Evolutionary conservation across 2,113 vertebrate species (phyloP).

Genomic region (Syrrhaptes paradoxus): DNA sequence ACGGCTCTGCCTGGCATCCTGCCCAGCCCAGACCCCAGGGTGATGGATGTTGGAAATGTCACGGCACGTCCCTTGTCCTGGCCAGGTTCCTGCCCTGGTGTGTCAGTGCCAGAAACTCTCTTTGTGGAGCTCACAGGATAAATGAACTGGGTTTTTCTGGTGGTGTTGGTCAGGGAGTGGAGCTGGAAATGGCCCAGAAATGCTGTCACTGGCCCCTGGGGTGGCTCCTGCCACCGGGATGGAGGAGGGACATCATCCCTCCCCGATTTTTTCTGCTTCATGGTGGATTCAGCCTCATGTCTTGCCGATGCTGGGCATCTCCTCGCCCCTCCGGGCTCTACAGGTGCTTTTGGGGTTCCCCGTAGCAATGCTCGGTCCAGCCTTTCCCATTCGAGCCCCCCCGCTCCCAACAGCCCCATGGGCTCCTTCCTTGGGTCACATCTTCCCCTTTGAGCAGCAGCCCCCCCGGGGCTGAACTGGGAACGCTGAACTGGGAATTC

Average conservation of each 20-base stretch:
- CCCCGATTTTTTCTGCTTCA: rapidly evolving
- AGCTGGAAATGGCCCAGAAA: not conserved
- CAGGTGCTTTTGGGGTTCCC: not conserved
- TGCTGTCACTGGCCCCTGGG: rapidly evolving
- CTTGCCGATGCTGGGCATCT: not conserved
- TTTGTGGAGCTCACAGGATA: not conserved
- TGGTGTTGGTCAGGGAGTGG: not conserved
- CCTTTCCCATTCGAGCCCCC: not conserved
- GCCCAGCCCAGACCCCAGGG: not conserved
- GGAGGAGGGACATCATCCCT: not conserved
- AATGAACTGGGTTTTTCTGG: not conserved
- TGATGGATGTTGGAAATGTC: not conserved
- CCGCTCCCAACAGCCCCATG: rapidly evolving
- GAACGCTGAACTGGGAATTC: no score
- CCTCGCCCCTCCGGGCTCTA: not conserved
- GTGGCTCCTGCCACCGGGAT: rapidly evolving
- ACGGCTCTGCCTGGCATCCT: not conserved
- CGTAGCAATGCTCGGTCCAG: rapidly evolving
- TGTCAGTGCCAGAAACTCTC: not conserved
- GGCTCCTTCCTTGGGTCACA: not conserved
- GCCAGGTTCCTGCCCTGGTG: not conserved
- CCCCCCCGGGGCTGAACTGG: not conserved
- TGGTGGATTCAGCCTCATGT: rapidly evolving
- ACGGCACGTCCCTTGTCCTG: not conserved
- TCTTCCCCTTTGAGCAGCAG: not conserved